These are phyloP conservation scores for Paragorgia papillata DNA, from an alignment of 92 coral and sea anemone genomes.

Conservation along the genomic window DNA sequence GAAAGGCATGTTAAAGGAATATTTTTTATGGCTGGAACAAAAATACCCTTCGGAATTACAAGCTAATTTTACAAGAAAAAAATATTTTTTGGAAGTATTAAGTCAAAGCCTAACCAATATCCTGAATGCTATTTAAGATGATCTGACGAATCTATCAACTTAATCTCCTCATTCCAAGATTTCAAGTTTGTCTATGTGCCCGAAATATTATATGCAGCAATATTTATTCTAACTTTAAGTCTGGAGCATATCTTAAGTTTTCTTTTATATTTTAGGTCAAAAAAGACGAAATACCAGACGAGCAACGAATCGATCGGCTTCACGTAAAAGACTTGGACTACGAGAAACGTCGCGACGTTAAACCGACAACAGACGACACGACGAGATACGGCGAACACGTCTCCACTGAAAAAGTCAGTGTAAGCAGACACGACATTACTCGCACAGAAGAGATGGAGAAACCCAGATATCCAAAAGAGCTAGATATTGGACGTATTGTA, in stretches of 20 bases:
- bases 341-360: not conserved
- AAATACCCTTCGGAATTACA: too few species aligned
- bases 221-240: too few species aligned
- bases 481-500: not conserved
- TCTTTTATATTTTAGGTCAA: not conserved
- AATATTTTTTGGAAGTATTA: too few species aligned
- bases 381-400: not conserved
- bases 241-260: not conserved
- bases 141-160: too few species aligned
- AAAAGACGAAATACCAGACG: not conserved
- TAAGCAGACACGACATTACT: not conserved
- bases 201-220: too few species aligned
- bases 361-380: not conserved
- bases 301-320: not conserved
- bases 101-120: too few species aligned
- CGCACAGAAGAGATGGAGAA: not conserved
- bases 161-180: too few species aligned
- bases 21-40: too few species aligned
- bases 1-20: too few species aligned
- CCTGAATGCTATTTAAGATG: too few species aligned
- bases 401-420: not conserved
- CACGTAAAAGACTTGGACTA: not conserved
- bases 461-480: not conserved
- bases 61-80: too few species aligned
- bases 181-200: not conserved